Percentiles rank a stretch among this genome's conserved stretches.
Evolutionary conservation across 2,888 invertebrate genomes (phyloP).

Genomic region (Eupithecia insigniata): DNA sequence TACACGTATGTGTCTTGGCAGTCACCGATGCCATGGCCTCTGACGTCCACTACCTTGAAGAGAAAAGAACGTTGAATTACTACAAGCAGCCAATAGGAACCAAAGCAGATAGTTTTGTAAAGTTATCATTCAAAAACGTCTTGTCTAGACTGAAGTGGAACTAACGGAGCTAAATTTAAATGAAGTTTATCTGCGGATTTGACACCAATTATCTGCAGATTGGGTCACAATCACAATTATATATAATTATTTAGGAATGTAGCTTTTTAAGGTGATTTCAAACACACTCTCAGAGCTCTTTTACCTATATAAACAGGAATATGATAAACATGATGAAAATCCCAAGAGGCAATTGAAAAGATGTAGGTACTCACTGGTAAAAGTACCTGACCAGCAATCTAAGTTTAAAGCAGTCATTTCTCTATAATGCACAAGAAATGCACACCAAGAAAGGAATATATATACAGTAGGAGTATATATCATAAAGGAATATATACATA

Average conservation of each 20-base stretch:
- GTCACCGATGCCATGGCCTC: conserved; percentile 66
- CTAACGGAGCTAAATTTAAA: too few species aligned
- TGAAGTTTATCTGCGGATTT: too few species aligned
- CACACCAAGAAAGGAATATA: too few species aligned
- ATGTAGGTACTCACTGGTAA: too few species aligned
- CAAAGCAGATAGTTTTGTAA: neutral
- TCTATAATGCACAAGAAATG: too few species aligned
- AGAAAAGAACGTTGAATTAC: neutral
- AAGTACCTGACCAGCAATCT: too few species aligned
- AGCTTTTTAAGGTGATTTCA: neutral
- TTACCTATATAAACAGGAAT: neutral
- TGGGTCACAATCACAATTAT: neutral
- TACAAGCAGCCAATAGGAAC: neutral
- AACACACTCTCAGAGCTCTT: too few species aligned
- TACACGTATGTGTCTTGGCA: conserved; percentile 87
- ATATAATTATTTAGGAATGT: neutral
- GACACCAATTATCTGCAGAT: neutral
- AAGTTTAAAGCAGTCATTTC: too few species aligned
- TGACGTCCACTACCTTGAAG: conserved; percentile 84
- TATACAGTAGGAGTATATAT: too few species aligned
- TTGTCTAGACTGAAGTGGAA: neutral
- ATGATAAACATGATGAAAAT: neutral
- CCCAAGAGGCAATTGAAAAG: too few species aligned
- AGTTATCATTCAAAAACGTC: too few species aligned
- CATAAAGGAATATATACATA: too few species aligned